A percentile compares a stretch with the other conserved stretches of the same genome.
phyloP scores from a whole-genome alignment of 1,140 invertebrate species.

The Vanessa tameamea region DNA sequence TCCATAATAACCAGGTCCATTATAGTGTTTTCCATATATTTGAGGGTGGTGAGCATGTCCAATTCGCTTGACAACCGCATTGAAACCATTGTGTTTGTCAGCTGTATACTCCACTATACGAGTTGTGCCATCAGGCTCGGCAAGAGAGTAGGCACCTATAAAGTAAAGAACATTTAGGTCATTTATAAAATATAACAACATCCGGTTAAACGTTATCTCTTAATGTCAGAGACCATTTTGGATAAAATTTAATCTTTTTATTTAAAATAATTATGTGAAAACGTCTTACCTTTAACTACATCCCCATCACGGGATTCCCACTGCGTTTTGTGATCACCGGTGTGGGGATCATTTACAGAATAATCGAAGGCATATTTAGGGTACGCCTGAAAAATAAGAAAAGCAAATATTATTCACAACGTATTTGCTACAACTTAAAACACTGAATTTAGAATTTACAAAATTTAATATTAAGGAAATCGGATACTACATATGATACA shows the following conservation, averaged over 20 bases:
- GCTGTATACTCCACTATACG: slow-evolving; percentile 82
- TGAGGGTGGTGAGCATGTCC: slow-evolving; percentile 79
- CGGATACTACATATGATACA: no score
- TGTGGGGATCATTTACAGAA: slow-evolving; percentile 76
- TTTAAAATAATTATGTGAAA: neutral
- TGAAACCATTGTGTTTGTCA: slow-evolving; percentile 79
- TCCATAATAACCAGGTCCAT: slow-evolving; percentile 55
- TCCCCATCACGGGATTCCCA: slow-evolving; percentile 81
- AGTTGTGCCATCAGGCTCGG: slow-evolving; percentile 82
- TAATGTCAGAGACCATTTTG: no score
- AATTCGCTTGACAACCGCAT: slow-evolving; percentile 79
- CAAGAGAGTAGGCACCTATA: slow-evolving; percentile 81
- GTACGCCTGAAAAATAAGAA: slow-evolving; percentile 56
- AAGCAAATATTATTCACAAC: neutral
- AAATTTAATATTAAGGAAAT: no score
- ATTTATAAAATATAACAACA: no score
- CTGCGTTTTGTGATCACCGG: slow-evolving; percentile 79
- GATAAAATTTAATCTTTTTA: no score
- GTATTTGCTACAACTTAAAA: no score
- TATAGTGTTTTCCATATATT: slow-evolving; percentile 56
- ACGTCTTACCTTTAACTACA: slow-evolving; percentile 72
- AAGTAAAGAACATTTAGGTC: slow-evolving; percentile 9
- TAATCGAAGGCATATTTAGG: slow-evolving; percentile 73
- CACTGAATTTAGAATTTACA: no score
- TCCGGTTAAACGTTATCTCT: no score